These are phyloP conservation scores for Alcedo atthis DNA, from an alignment of 2,797 vertebrate genomes.

Conservation along the genomic window DNA sequence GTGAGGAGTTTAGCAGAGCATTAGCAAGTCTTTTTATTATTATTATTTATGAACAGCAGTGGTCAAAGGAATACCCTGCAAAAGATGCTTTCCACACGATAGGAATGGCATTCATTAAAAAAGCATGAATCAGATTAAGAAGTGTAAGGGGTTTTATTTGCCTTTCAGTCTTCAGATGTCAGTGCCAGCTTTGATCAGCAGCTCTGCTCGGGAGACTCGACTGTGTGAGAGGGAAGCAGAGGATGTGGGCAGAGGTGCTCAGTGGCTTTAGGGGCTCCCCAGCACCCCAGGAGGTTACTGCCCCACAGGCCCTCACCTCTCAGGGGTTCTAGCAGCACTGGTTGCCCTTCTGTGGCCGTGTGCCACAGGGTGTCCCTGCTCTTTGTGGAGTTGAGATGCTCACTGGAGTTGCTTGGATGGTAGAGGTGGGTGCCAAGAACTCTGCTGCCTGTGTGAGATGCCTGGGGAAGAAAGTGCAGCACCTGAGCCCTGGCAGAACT, in stretches of 20 bases:
- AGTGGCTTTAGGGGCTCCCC: too few relatives aligned
- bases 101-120: conserved; percentile 31
- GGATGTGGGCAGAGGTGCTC: too few relatives aligned
- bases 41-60: conserved; percentile 9
- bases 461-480: neutral
- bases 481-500: neutral
- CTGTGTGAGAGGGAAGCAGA: too few relatives aligned
- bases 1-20: conserved; percentile 30
- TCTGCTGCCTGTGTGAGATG: neutral
- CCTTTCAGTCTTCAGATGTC: too few relatives aligned
- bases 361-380: too few relatives aligned
- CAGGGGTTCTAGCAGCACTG: neutral
- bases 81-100: conserved; percentile 28
- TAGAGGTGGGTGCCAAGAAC: neutral
- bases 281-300: too few relatives aligned
- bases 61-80: conserved; percentile 20
- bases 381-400: too few relatives aligned
- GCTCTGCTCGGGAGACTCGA: too few relatives aligned
- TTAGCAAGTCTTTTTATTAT: neutral
- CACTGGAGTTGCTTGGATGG: neutral
- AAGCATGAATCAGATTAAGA: conserved; percentile 27
- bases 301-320: neutral
- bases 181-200: too few relatives aligned
- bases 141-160: neutral
- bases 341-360: too few relatives aligned